Base-by-base conservation (phyloP, 2,113 vertebrate genomes). In the Machaerirhynchus nigripectus region DNA sequence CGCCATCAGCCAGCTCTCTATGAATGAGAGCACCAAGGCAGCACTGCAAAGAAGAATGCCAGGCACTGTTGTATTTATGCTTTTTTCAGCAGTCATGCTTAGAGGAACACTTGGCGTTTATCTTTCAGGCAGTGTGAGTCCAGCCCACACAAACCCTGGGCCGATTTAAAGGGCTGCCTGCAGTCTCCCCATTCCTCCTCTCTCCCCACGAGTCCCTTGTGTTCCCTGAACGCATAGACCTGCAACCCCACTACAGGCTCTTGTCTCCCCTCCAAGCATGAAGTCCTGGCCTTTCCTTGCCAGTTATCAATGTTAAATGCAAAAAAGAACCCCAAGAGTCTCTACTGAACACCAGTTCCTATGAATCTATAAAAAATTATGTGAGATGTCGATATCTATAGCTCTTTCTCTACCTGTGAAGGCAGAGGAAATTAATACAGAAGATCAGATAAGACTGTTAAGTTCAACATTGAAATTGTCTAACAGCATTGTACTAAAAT, bases 381-480 rank as follows among this genome's bases (percentile, higher is more conserved):
- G 12, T 63, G 53, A 59, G 47, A 67, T 67, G 6, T 2, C 9
- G 21, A 47, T 56, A 56, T 55, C 28, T 20, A 33, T n/a, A 19
- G 12, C 53, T n/a, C 26, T 30, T 31, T 61, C 21, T 47, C 39
- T 55, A 20, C 18, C 56, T 78, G 46, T 59, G 28, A 78, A 81
- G 75, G 42, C 16, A 88, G 40, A 86, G 46, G 78, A 88, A 94
- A 84, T 55, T 27, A 63, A 53, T 33, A 35, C 9, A 84, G 71
- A 65, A 86, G 61, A 86, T 49, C 24, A 61, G n/a, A 37, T 37
- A 70, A 79, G 63, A 21, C 17, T 69, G 20, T 42, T 81, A 78
- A 37, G 26, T 71, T 77, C 20, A 40, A 44, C 1, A 2, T 1
- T 61, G 59, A 81, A 84, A 81, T 9, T 46, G 40, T 1, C 0